Evolutionary conservation across 1,140 invertebrate species (phyloP).

Genomic region (Cydia amplana): DNA sequence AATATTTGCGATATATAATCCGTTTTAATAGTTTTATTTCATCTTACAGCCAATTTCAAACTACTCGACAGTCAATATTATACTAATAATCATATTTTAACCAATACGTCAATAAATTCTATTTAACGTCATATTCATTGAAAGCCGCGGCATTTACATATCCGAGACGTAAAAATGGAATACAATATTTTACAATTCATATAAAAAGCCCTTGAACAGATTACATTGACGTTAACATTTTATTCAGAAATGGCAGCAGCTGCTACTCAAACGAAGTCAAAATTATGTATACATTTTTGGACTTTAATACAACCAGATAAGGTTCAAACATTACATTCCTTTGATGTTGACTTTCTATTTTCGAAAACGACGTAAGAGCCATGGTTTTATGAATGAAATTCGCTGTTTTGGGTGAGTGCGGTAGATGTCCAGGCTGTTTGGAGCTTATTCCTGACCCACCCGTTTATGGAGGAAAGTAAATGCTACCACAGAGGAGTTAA

Average conservation of each 20-base stretch:
- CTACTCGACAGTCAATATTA: no score
- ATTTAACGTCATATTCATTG: background rate
- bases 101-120: background rate
- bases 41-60: no score
- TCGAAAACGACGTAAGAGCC: background rate
- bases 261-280: background rate
- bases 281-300: background rate
- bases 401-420: background rate
- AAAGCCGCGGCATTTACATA: background rate
- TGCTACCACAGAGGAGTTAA: background rate
- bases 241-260: conserved; percentile 6
- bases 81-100: no score
- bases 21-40: no score
- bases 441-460: background rate
- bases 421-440: background rate
- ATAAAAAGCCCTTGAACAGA: conserved; percentile 10
- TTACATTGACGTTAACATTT: background rate
- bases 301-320: background rate
- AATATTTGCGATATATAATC: no score
- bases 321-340: background rate
- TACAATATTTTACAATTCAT: conserved; percentile 9
- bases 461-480: conserved; percentile 6
- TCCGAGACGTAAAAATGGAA: background rate
- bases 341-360: background rate
- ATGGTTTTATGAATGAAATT: background rate